Evolutionary conservation across 1,140 invertebrate genomes (phyloP), one percentile per base, ranked within the genome.

Genomic region (Lepidotrigona ventralis): DNA sequence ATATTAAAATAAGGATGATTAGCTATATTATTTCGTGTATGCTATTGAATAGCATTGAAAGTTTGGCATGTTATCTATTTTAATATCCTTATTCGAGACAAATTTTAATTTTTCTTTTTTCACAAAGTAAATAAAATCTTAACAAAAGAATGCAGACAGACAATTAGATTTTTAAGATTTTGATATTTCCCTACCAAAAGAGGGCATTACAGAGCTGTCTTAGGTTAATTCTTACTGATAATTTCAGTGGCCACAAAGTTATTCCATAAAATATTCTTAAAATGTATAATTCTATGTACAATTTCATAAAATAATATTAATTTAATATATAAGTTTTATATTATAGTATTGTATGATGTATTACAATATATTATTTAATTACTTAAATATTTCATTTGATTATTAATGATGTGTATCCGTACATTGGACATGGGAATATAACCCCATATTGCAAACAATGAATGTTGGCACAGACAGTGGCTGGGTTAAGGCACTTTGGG

Each of bases 401-500:
- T 91, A 90, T 91, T 88, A 73, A 86, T 88, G 83, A 82, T 90
- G 80, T 86, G 77, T 90, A 89, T 88, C 85, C 84, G 83, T 90
- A 88, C 73, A 84, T 85, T 90, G 83, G 90, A 92, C 91, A 92
- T 88, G 88, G 90, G 87, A 88, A 66, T 73, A 87, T 69, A 89
- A 85, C 87, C 88, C 82, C 88, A 89, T 84, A 87, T 87, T 86
- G 90, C 70, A 90, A 83, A 87, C 81, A 92, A 87, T 91, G 89
- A 91, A 90, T 89, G 91, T 91, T 93, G 91, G 92, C 92, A 93
- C 92, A 93, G 91, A 92, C 89, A 92, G 90, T 93, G 87, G 91
- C 90, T 93, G 90, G 91, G 88, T 90, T 93, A 94, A 94, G 93
- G 93, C 93, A 94, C 92, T 91, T 92, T 90, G 89, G 90, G 91